A percentile compares a stretch with the other conserved stretches of the same genome.
phyloP scores from a whole-genome alignment of 2,888 invertebrate genomes.

The Cyclophora albipunctata region DNA sequence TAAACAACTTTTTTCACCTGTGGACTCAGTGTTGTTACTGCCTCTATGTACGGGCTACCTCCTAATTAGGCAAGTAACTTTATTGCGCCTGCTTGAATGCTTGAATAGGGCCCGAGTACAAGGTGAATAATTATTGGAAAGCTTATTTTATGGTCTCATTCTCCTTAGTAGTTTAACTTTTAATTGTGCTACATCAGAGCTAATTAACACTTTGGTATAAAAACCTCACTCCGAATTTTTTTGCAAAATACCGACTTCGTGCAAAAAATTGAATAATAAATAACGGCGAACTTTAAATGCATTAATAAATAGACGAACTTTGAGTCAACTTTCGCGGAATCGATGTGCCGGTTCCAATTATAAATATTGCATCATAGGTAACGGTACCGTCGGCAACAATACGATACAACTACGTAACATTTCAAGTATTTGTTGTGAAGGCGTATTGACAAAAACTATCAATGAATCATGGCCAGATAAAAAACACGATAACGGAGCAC shows the following conservation, averaged over 20 bases:
- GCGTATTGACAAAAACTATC: conserved; percentile 21
- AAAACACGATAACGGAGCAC: conserved; percentile 41
- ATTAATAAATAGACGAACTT: too few species aligned
- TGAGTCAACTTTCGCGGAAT: too few species aligned
- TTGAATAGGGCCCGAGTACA: conserved; percentile 4
- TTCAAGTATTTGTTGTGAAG: too few species aligned
- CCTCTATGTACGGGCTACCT: conserved; percentile 9
- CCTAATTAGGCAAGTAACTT: conserved; percentile 14
- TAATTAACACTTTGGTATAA: too few species aligned
- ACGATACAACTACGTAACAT: too few species aligned
- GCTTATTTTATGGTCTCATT: conserved; percentile 7
- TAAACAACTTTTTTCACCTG: conserved; percentile 8
- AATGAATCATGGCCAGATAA: conserved; percentile 29
- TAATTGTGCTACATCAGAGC: not conserved
- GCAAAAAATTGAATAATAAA: too few species aligned
- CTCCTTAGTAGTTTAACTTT: conserved; percentile 7
- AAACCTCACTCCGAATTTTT: too few species aligned
- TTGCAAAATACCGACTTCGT: too few species aligned
- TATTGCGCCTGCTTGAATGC: conserved; percentile 4
- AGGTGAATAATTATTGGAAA: conserved; percentile 17
- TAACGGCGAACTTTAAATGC: too few species aligned
- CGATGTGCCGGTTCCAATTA: too few species aligned
- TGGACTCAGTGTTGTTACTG: conserved; percentile 3
- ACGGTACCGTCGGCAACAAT: too few species aligned
- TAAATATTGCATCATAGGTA: too few species aligned